phyloP scores from a whole-genome alignment of 2,888 invertebrate species.

The Campaea margaritaria region DNA sequence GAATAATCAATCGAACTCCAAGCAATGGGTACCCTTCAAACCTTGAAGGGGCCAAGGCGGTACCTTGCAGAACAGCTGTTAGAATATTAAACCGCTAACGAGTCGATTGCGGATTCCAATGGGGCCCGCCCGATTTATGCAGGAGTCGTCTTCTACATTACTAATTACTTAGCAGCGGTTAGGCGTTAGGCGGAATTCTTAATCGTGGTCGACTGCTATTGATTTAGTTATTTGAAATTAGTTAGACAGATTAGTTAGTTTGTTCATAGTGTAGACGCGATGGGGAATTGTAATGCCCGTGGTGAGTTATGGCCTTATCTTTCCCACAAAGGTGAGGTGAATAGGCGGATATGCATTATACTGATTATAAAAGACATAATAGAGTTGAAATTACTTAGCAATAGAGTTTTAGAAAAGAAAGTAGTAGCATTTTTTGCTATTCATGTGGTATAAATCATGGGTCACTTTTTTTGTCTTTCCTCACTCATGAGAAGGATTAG shows the following conservation, averaged over 20 bases:
- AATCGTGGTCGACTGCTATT: slow-evolving; percentile 7
- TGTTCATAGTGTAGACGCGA: too few species aligned
- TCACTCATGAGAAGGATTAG: too few species aligned
- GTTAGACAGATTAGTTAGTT: too few species aligned
- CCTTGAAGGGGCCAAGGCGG: slow-evolving; percentile 2
- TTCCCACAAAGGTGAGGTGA: too few species aligned
- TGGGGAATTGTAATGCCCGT: neutral
- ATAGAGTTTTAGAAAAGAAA: too few species aligned
- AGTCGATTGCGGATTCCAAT: slow-evolving; percentile 29
- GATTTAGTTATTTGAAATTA: slow-evolving; percentile 7
- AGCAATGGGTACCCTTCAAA: slow-evolving; percentile 19
- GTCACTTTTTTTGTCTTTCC: too few species aligned
- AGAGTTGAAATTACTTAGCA: too few species aligned
- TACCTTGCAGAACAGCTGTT: slow-evolving; percentile 14
- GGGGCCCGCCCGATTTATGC: slow-evolving; percentile 26
- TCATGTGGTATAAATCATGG: too few species aligned
- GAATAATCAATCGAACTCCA: slow-evolving; percentile 16
- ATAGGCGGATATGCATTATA: too few species aligned
- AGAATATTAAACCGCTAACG: slow-evolving; percentile 24
- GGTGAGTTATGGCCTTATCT: too few species aligned
- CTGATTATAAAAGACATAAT: too few species aligned
- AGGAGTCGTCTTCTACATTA: slow-evolving; percentile 31
- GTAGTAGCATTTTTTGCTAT: too few species aligned
- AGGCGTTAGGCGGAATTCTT: slow-evolving; percentile 2
- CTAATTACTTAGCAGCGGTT: slow-evolving; percentile 24